phyloP scores from a whole-genome alignment of 2,797 vertebrate genomes.

The Ammospiza maritima region DNA sequence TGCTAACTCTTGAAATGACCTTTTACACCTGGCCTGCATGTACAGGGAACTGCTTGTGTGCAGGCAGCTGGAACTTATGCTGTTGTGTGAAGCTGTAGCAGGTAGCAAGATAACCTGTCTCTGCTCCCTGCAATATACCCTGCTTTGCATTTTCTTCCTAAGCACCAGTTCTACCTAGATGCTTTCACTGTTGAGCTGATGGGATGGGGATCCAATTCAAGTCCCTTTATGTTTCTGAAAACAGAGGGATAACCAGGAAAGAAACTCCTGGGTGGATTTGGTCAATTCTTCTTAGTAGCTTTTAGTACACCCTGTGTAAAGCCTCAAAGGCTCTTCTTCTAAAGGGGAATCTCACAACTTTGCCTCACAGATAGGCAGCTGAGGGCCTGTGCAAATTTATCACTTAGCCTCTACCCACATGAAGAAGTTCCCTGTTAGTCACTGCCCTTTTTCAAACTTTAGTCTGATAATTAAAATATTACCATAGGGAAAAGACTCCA shows the following conservation, averaged over 20 bases:
- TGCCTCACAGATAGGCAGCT: background rate
- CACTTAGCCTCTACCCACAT: background rate
- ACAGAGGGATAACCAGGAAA: background rate
- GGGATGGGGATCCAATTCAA: background rate
- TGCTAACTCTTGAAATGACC: background rate
- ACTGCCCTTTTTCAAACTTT: background rate
- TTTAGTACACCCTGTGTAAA: background rate
- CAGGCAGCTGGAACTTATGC: background rate
- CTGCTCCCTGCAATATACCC: accelerated
- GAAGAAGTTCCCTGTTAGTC: background rate
- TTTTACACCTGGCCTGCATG: background rate
- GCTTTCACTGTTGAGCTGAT: background rate
- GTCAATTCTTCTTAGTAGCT: background rate
- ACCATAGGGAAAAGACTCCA: background rate
- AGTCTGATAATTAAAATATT: constrained; percentile 47
- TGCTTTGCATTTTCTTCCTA: background rate
- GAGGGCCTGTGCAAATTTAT: background rate
- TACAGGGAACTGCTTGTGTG: background rate
- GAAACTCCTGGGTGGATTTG: background rate
- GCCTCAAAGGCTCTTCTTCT: background rate
- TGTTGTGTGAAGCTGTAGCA: background rate
- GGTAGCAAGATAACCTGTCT: background rate
- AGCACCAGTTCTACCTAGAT: background rate
- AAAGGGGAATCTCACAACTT: background rate
- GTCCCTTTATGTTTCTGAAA: background rate